Base-by-base conservation (phyloP, 1,140 invertebrate genomes). In the Lethocerus indicus region DNA sequence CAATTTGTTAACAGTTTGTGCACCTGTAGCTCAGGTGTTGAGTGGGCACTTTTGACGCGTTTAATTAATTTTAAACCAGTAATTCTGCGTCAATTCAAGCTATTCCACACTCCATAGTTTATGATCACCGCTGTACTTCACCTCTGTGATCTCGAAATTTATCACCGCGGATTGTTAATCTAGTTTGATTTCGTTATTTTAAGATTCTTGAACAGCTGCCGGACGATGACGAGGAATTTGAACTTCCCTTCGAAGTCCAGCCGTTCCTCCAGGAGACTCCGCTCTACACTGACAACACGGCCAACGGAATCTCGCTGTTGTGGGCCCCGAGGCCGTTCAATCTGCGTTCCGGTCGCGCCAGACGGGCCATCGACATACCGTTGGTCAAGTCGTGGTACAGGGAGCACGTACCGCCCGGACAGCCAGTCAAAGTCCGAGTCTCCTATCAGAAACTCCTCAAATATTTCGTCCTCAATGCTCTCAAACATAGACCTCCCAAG, bases 261-360 rank as follows among this genome's bases (percentile, higher is more conserved):
- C 88, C 94, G 20, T 90, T 98, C 58, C 67, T 99, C 43, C 82
- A 87, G 64, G 92, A 97, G 61, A 90, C 85, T 42, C 92, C 94
- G 3, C 69, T 99, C 9, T 98, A 98, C 60, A 93, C 91, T 0
- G 94, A 98, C 62, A 96, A 98, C 61, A 99, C 96, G 14, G 94
- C 95, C 0, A 98, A 98, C 73, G 96, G 96, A 7, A 98, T 99
- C 61, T 83, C 94, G 9, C 67, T 99, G n/a, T 62, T 99, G 3
- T 99, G 94, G 94, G 94, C 95, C 23, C 94, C 95, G 1, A 72
- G 95, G 51, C 96, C 96, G 3, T 99, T 97, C 61, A 96, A 95
- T 64, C 79, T 95, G 60, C 50, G 58, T 54, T 51, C 52, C 74
- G 83, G 82, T 41, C 74, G 84, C 43, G 79, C 76, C 20, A 68